phyloP scores from a whole-genome alignment of 2,888 invertebrate species.

The Sialis fuliginosa region DNA sequence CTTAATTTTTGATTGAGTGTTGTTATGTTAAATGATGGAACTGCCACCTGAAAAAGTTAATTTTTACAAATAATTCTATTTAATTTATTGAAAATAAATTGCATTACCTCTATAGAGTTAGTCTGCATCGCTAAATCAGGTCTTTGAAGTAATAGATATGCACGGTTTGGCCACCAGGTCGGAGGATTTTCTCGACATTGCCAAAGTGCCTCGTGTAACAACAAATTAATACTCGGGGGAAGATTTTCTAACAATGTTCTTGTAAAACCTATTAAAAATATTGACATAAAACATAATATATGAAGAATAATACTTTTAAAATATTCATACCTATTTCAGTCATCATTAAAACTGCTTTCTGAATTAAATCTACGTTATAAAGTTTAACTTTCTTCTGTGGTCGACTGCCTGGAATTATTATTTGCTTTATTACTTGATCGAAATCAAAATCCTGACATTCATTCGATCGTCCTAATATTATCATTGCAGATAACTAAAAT shows the following conservation, averaged over 20 bases:
- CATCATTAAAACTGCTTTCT: constrained; percentile 34
- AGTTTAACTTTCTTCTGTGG: not conserved
- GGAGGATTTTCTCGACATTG: constrained; percentile 53
- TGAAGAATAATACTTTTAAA: not conserved
- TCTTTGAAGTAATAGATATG: constrained; percentile 52
- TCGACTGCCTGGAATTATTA: constrained; percentile 20
- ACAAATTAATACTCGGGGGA: constrained; percentile 50
- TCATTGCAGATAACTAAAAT: constrained; percentile 21
- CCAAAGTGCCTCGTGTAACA: constrained; percentile 50
- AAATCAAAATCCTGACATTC: constrained; percentile 5
- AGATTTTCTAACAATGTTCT: constrained; percentile 51
- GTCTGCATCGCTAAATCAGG: constrained; percentile 49
- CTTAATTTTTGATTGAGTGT: constrained; percentile 13
- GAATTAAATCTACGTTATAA: constrained; percentile 19
- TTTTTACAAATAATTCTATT: not conserved
- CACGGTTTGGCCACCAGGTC: constrained; percentile 49
- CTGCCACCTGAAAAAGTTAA: not conserved
- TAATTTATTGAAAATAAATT: not conserved
- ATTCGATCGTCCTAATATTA: constrained; percentile 6
- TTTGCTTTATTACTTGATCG: constrained; percentile 9
- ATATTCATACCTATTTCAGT: constrained; percentile 24
- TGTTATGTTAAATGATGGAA: not conserved
- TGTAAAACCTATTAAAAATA: constrained; percentile 30
- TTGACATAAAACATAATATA: not conserved
- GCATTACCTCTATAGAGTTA: constrained; percentile 17